Percentiles rank a stretch among this genome's conserved stretches.
Evolutionary conservation across 2,113 vertebrate species (phyloP).

Genomic region (Hypocryptadius cinnamomeus): DNA sequence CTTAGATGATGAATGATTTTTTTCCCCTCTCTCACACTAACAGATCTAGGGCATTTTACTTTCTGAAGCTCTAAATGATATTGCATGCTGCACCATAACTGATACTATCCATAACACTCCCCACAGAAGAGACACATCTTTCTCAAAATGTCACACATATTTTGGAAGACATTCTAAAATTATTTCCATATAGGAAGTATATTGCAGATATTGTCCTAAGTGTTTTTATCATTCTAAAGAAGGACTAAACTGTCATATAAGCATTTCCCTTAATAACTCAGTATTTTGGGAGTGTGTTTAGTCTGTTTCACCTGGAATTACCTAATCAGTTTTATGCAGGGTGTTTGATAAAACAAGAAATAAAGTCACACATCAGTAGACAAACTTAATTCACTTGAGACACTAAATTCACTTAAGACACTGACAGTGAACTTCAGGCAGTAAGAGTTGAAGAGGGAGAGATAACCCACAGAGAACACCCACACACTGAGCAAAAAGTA

Average conservation of each 20-base stretch:
- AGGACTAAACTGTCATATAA: background rate
- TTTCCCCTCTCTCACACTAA: background rate
- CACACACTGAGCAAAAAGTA: background rate
- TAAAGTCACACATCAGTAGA: background rate
- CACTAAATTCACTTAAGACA: background rate
- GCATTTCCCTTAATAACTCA: background rate
- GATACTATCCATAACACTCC: background rate
- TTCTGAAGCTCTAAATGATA: background rate
- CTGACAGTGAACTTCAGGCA: background rate
- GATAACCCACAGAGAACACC: background rate
- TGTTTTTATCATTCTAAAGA: background rate
- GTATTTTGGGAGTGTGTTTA: background rate
- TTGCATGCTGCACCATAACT: background rate
- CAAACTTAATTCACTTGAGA: background rate
- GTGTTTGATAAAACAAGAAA: background rate
- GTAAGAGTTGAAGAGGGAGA: background rate
- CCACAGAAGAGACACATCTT: background rate
- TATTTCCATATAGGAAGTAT: background rate
- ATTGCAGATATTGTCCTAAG: background rate
- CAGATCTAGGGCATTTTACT: background rate
- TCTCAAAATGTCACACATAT: background rate
- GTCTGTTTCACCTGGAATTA: background rate
- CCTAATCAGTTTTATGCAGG: background rate
- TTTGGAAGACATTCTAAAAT: background rate
- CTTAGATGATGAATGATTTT: background rate